These are phyloP conservation scores for Silurus meridionalis DNA, from an alignment of 2,113 vertebrate genomes.

Conservation along the genomic window DNA sequence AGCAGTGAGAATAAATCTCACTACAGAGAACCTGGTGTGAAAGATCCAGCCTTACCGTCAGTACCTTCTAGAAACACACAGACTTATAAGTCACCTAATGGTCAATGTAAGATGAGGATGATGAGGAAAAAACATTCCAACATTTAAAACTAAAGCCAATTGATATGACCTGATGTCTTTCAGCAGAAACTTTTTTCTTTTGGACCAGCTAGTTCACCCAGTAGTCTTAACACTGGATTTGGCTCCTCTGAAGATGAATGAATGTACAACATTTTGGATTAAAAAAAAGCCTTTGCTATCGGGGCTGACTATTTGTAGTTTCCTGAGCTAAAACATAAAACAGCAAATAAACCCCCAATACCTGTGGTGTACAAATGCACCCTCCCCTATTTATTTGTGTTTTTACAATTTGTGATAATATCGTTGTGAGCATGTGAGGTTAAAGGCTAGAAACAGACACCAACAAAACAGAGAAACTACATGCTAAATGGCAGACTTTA, in stretches of 20 bases:
- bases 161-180: not conserved
- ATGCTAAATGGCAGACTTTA: constrained; percentile 28
- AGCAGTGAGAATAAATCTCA: constrained; percentile 68
- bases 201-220: too few species aligned
- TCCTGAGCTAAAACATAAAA: not conserved
- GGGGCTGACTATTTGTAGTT: not conserved
- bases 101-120: not conserved
- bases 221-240: not conserved
- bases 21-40: constrained; percentile 66
- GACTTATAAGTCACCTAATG: not conserved
- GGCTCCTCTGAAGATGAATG: not conserved
- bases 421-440: not conserved
- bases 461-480: not conserved
- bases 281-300: not conserved
- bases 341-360: not conserved
- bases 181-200: not conserved
- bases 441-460: not conserved
- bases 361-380: too few species aligned
- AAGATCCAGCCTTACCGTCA: constrained; percentile 57
- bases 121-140: not conserved
- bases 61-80: constrained; percentile 46
- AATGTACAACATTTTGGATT: not conserved
- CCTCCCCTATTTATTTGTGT: too few species aligned
- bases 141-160: not conserved
- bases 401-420: not conserved